A percentile compares a stretch with the other conserved stretches of the same genome.
Evolutionary conservation across 1,140 invertebrate species (phyloP).

Genomic region (Orussus abietinus): DNA sequence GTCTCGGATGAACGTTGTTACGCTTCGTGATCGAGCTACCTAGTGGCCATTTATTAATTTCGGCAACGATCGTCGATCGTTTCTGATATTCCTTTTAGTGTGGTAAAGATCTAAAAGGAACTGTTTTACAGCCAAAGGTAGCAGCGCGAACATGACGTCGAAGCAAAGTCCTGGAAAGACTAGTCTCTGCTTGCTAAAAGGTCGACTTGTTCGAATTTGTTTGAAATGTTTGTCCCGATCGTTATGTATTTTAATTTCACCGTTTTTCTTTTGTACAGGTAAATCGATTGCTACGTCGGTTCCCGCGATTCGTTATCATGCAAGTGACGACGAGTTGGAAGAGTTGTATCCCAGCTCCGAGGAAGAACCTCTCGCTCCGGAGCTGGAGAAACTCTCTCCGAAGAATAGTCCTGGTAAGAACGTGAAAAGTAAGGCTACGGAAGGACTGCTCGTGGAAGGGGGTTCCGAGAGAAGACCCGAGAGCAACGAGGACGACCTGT

Average conservation of each 20-base stretch:
- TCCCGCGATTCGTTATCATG: constrained; percentile 66
- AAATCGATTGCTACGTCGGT: constrained; percentile 64
- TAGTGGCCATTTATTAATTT: too few species aligned
- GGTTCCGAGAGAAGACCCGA: constrained; percentile 45
- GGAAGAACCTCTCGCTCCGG: constrained; percentile 56
- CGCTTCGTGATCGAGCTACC: too few species aligned
- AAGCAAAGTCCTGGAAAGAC: constrained; percentile 44
- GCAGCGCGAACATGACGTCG: constrained; percentile 37
- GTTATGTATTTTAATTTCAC: constrained; percentile 8
- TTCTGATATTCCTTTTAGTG: too few species aligned
- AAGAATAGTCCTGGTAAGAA: constrained; percentile 33
- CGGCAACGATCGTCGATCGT: too few species aligned
- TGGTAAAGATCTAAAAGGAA: too few species aligned
- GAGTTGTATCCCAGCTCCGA: constrained; percentile 60
- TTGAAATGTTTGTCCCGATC: constrained; percentile 1
- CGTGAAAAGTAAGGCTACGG: constrained; percentile 26
- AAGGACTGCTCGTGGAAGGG: too few species aligned
- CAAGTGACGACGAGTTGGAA: constrained; percentile 67
- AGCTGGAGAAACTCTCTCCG: constrained; percentile 43
- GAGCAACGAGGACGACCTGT: constrained; percentile 45
- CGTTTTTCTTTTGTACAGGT: constrained; percentile 50
- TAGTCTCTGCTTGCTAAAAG: constrained; percentile 47
- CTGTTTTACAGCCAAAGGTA: constrained; percentile 9
- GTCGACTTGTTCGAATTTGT: constrained; percentile 22
- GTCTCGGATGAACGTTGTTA: too few species aligned